phyloP scores from a whole-genome alignment of 1,140 invertebrate species.

The Littorina saxatilis region DNA sequence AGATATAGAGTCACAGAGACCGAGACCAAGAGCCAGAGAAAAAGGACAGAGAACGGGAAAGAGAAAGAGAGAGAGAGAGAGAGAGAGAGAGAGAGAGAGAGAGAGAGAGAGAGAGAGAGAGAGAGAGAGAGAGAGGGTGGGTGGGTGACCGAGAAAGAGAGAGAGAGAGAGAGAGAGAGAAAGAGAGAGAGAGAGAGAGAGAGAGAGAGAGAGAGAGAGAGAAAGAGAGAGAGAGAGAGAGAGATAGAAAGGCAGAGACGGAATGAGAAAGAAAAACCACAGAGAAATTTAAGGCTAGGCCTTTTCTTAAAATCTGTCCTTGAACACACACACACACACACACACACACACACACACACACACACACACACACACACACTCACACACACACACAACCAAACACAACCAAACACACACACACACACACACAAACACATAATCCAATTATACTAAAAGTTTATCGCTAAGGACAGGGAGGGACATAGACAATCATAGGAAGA shows the following conservation, averaged over 20 bases:
- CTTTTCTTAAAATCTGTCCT: too few species aligned
- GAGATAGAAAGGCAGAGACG: background rate
- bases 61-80: background rate
- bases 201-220: background rate
- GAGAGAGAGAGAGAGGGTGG: background rate
- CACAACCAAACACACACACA: too few species aligned
- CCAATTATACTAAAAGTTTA: too few species aligned
- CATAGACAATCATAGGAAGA: too few species aligned
- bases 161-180: background rate
- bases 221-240: constrained; percentile 1
- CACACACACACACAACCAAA: too few species aligned
- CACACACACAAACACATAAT: too few species aligned
- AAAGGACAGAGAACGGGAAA: background rate
- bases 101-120: background rate
- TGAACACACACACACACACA: too few species aligned
- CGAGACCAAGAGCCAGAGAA: background rate
- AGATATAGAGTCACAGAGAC: background rate
- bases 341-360: too few species aligned
- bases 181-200: background rate
- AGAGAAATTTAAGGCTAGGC: too few species aligned
- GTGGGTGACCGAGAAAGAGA: background rate
- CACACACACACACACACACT: too few species aligned
- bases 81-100: constrained; percentile 3
- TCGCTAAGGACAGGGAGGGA: too few species aligned
- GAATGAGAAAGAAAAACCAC: background rate